Conservation (phyloP, 2,888 invertebrate species). For the Sesia apiformis region DNA sequence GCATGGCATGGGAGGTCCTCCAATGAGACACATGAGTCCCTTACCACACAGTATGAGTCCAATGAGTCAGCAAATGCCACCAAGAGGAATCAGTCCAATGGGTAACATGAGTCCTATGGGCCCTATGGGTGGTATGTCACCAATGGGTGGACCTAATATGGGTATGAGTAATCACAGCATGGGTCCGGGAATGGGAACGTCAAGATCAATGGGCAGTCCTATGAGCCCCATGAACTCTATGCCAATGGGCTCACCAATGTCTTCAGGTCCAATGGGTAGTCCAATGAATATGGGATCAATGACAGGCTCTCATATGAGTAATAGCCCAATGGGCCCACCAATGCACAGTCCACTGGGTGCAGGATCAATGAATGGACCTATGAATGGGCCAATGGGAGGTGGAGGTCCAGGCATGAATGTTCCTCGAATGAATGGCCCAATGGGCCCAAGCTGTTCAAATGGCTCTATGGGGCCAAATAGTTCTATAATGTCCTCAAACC, state of each 20-base stretch:
- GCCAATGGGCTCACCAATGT: slow-evolving; percentile 82
- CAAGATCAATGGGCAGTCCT: slow-evolving; percentile 81
- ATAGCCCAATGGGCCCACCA: slow-evolving; percentile 83
- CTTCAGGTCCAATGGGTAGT: slow-evolving; percentile 81
- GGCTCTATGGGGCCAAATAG: slow-evolving; percentile 71
- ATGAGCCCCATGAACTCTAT: slow-evolving; percentile 84
- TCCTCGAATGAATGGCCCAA: slow-evolving; percentile 71
- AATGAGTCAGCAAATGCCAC: slow-evolving; percentile 78
- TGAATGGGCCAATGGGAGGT: slow-evolving; percentile 75
- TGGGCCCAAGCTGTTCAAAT: slow-evolving; percentile 73
- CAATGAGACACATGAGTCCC: slow-evolving; percentile 80
- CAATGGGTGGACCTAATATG: slow-evolving; percentile 83
- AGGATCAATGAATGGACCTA: slow-evolving; percentile 71
- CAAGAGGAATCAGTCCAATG: slow-evolving; percentile 79
- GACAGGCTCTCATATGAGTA: slow-evolving; percentile 77
- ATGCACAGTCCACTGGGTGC: slow-evolving; percentile 81
- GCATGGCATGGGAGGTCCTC: slow-evolving; percentile 76
- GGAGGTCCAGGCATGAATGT: slow-evolving; percentile 76
- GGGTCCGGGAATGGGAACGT: slow-evolving; percentile 73
- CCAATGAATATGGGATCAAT: slow-evolving; percentile 82
- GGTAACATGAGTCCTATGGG: slow-evolving; percentile 82
- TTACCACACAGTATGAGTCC: slow-evolving; percentile 76
- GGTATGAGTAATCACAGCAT: slow-evolving; percentile 77
- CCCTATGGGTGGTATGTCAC: slow-evolving; percentile 79
- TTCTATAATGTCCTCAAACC: slow-evolving; percentile 73